A percentile compares a stretch with the other conserved stretches of the same genome.
phyloP scores from a whole-genome alignment of 1,140 invertebrate genomes.

The Rhagoletis zephyria region DNA sequence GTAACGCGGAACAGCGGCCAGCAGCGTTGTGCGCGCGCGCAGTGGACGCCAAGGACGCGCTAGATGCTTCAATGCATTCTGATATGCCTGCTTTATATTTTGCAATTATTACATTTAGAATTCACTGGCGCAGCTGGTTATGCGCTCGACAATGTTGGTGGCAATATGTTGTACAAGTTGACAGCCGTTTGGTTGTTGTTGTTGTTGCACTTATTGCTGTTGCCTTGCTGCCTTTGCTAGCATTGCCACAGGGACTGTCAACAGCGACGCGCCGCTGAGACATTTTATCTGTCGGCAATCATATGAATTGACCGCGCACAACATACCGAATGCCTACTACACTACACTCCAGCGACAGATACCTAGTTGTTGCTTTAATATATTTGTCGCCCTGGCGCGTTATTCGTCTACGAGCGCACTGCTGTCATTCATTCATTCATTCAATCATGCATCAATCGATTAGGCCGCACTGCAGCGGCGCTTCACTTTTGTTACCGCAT shows the following conservation, averaged over 20 bases:
- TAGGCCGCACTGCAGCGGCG: background rate
- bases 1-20: background rate
- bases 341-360: background rate
- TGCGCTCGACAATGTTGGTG: slow-evolving; percentile 1
- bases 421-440: slow-evolving; percentile 48
- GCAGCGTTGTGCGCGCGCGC: background rate
- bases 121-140: background rate
- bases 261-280: slow-evolving; percentile 37
- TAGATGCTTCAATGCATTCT: background rate
- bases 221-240: background rate
- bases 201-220: background rate
- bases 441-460: slow-evolving; percentile 24
- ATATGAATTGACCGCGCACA: background rate
- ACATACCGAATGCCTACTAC: background rate
- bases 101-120: slow-evolving; percentile 23
- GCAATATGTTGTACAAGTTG: background rate
- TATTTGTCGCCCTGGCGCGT: background rate
- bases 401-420: background rate
- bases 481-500: background rate
- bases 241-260: background rate
- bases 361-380: background rate
- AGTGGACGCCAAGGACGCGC: background rate
- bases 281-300: slow-evolving; percentile 36
- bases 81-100: background rate
- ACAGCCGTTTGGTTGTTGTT: background rate